Base-by-base conservation (phyloP, 37 sponge, comb jelly and placozoan species). In the Spongilla lacustris region DNA sequence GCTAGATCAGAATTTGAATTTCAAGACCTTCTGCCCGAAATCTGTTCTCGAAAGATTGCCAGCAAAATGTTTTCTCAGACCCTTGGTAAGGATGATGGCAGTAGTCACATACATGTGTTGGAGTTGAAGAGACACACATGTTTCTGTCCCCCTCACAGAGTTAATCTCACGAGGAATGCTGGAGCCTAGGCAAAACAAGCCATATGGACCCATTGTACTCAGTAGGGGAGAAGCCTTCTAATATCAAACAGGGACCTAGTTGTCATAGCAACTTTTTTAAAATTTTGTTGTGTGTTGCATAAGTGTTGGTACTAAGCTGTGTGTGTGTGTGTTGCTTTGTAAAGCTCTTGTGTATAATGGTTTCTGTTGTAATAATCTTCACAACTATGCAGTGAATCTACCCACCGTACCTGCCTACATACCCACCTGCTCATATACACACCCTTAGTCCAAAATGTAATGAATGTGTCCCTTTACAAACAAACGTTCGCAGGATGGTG, bases 21-120 rank as follows among this genome's bases (percentile, higher is more conserved):
- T 49, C 76, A 76, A 46, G 85, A 84, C n/a, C 66, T 84, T 27
- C 85, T 84, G 31, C 85, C 85, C 0, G 19, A 27, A 8, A 41
- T 66, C 37, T 36, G 85, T 70, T 41, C 85, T 30, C 32, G 85
- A 66, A 84, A 50, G 77, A 76, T 69, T 12, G 85, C 85, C 46
- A 68, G 85, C 68, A 76, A 25, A 32, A 77, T 69, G 23, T 84
- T 84, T 36, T 17, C 68, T 31, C 85, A 84, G 25, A 31, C 76
- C 1, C 85, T 84, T 21, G 41, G 85, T 84, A 68, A 84, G 34
- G 34, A 27, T 28, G 10, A 4, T 9, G 10, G 3, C 4, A n/a
- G 0, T 32, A 24, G 27, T 10, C 73, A 17, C 31, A 32, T 13
- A 13, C n/a, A n/a, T n/a, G n/a, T n/a, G n/a, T n/a, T n/a, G n/a